phyloP scores from a whole-genome alignment of 2,797 vertebrate species.

The Nothura maculosa region DNA sequence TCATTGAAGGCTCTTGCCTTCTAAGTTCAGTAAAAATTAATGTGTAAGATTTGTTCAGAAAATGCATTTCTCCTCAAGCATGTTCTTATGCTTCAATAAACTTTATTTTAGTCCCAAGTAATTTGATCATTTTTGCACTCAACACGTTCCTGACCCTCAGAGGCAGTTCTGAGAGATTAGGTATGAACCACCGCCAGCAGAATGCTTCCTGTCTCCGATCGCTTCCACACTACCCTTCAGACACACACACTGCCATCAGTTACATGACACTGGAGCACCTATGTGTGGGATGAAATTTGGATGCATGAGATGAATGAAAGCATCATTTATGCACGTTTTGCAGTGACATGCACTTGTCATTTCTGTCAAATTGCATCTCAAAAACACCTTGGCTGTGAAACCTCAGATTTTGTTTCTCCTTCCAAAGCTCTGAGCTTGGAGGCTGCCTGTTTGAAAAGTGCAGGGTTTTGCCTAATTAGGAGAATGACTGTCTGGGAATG shows the following conservation, averaged over 20 bases:
- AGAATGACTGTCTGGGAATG: background rate
- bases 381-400: background rate
- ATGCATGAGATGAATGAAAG: background rate
- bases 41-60: background rate
- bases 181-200: background rate
- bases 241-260: background rate
- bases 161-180: background rate
- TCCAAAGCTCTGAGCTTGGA: background rate
- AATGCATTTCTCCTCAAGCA: background rate
- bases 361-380: background rate
- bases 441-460: background rate
- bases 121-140: background rate
- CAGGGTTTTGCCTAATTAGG: background rate
- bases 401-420: background rate
- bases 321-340: background rate
- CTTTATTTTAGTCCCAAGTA: background rate
- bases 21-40: background rate
- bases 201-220: background rate
- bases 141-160: background rate
- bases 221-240: background rate
- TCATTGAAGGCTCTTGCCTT: background rate
- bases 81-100: background rate
- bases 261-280: background rate
- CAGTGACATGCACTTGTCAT: background rate
- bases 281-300: background rate